Base-by-base conservation (phyloP, 1,140 invertebrate species). In the Sinonovacula constricta region DNA sequence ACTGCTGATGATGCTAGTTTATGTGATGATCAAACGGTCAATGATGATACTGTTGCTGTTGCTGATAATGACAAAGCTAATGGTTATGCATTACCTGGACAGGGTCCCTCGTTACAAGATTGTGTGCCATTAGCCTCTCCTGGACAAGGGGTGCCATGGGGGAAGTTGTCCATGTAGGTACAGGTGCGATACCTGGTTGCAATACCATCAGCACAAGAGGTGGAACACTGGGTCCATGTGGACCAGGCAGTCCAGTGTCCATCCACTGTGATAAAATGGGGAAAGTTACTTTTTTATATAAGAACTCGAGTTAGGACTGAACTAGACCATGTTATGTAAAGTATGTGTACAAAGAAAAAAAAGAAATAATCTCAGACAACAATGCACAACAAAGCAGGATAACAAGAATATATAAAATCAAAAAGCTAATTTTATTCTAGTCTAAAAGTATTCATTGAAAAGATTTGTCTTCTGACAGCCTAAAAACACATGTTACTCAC, bases 231-330 rank as follows among this genome's bases (percentile, higher is more conserved):
- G 24, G 74, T 60, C 84, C 85, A 88, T 1, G 33, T 15, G 0
- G 57, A 33, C 86, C 86, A 88, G 14, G 30, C 45, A 7, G 79
- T 63, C 81, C 81, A 86, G 15, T 65, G 49, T 12, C 86, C 86
- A 75, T 88, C 78, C 33, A 88, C 87, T 87, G 24, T 12, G 2
- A 18, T 51, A 18, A 18, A 22, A n/a, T n/a, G n/a, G n/a, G n/a
- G n/a, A n/a, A n/a, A n/a, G n/a, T n/a, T n/a, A n/a, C n/a, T n/a
- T n/a, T n/a, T n/a, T n/a, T n/a, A n/a, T n/a, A n/a, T n/a, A n/a
- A n/a, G n/a, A n/a, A n/a, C n/a, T n/a, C n/a, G n/a, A n/a, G n/a
- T n/a, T n/a, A n/a, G n/a, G n/a, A n/a, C n/a, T n/a, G n/a, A n/a
- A n/a, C n/a, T n/a, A n/a, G n/a, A n/a, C n/a, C n/a, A n/a, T n/a